Conservation (phyloP, 2,888 invertebrate genomes). For the Tortricodes alternella region DNA sequence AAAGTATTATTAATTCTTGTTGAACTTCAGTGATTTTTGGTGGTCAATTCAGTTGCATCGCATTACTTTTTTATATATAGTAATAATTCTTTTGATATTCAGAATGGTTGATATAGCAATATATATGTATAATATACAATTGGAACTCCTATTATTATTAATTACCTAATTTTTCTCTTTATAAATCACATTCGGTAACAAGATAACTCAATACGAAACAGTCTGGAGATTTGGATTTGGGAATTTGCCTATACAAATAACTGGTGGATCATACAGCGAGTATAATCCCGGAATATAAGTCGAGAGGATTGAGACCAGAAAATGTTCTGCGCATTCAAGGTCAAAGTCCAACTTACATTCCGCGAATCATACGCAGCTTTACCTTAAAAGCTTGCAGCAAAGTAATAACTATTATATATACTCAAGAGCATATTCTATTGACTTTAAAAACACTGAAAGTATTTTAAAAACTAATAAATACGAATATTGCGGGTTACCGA, state of each 20-base stretch:
- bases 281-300: no score
- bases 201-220: constrained; percentile 65
- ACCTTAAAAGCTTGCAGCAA: not conserved
- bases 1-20: constrained; percentile 19
- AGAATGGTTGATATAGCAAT: constrained; percentile 61
- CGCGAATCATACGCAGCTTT: no score
- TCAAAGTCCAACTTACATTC: no score
- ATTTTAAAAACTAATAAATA: constrained; percentile 9
- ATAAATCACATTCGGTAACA: constrained; percentile 81
- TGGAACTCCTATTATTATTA: constrained; percentile 82
- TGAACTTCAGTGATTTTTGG: constrained; percentile 13
- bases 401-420: not conserved
- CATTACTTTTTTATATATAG: constrained; percentile 32
- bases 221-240: constrained; percentile 55
- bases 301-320: no score
- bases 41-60: not conserved
- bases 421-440: not conserved
- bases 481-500: not conserved
- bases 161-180: constrained; percentile 73
- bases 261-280: constrained; percentile 28
- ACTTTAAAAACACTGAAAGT: not conserved
- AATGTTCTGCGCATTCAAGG: no score
- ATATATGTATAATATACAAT: constrained; percentile 80
- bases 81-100: constrained; percentile 48
- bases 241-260: constrained; percentile 35